Percentiles rank a stretch among this genome's conserved stretches.
These are phyloP conservation scores for Xylocampa areola DNA, from an alignment of 2,888 invertebrate genomes.

Conservation along the genomic window DNA sequence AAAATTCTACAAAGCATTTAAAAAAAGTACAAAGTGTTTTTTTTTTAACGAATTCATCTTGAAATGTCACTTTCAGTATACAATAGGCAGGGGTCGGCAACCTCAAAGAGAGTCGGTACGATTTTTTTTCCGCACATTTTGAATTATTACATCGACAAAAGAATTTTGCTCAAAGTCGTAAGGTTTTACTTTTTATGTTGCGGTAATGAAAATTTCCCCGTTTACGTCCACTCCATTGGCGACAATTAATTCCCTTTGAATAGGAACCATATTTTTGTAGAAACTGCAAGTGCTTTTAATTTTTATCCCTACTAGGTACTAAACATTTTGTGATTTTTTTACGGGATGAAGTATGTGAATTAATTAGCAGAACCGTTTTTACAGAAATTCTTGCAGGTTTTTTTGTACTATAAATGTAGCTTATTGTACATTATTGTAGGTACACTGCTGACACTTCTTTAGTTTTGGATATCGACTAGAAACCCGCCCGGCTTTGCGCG, in stretches of 20 bases:
- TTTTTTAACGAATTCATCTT: constrained; percentile 52
- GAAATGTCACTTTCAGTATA: constrained; percentile 48
- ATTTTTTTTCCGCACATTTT: constrained; percentile 48
- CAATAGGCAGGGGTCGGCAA: constrained; percentile 50
- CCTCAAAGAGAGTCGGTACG: constrained; percentile 50
- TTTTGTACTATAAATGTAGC: too few relatives aligned
- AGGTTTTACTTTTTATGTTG: constrained; percentile 53
- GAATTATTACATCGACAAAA: constrained; percentile 50
- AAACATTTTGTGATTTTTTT: not conserved
- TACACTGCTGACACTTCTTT: too few relatives aligned
- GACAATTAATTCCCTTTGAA: constrained; percentile 36
- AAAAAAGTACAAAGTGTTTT: constrained; percentile 18
- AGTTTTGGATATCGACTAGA: too few relatives aligned
- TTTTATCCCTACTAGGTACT: too few relatives aligned
- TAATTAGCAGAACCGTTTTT: constrained; percentile 1
- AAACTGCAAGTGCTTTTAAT: not conserved
- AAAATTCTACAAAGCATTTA: too few relatives aligned
- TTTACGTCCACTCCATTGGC: constrained; percentile 52
- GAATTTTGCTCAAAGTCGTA: constrained; percentile 47
- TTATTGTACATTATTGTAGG: too few relatives aligned
- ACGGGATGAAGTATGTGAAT: not conserved
- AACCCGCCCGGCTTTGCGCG: too few relatives aligned
- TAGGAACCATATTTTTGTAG: constrained; percentile 1
- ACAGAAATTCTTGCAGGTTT: too few relatives aligned
- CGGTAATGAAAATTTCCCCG: constrained; percentile 60